A percentile compares a stretch with the other conserved stretches of the same genome.
phyloP scores from a whole-genome alignment of 2,888 invertebrate species.

The Operophtera brumata region DNA sequence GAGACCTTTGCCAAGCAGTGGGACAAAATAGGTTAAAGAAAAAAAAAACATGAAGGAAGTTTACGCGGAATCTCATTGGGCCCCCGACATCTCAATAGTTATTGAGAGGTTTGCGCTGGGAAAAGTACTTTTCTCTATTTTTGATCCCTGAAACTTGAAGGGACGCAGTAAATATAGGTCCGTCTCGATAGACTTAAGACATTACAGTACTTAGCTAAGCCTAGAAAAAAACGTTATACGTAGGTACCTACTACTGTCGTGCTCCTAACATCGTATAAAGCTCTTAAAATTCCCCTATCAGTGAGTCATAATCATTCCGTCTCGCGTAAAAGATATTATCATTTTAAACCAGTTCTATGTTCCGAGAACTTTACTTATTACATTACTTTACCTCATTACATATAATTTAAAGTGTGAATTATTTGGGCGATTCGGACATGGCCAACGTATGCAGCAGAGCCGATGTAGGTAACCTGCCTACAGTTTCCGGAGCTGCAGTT shows the following conservation, averaged over 20 bases:
- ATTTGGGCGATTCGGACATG: slow-evolving; percentile 36
- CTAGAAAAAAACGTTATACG: no score
- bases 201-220: no score
- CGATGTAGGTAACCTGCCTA: slow-evolving; percentile 32
- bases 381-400: slow-evolving; percentile 37
- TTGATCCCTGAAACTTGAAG: no score
- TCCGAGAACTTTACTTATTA: slow-evolving; percentile 47
- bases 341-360: slow-evolving; percentile 41
- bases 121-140: no score
- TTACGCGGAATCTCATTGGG: no score
- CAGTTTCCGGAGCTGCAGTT: not conserved
- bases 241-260: not conserved
- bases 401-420: slow-evolving; percentile 41
- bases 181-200: no score
- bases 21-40: no score
- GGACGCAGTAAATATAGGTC: no score
- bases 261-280: not conserved
- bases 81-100: no score
- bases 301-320: slow-evolving; percentile 45
- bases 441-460: slow-evolving; percentile 30
- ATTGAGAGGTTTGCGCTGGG: no score
- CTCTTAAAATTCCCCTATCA: slow-evolving; percentile 22
- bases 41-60: no score
- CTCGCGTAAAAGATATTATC: slow-evolving; percentile 44
- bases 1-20: no score